Percentiles rank a stretch among this genome's conserved stretches.
phyloP scores from a whole-genome alignment of 2,888 invertebrate species.

The Sericinus montela region DNA sequence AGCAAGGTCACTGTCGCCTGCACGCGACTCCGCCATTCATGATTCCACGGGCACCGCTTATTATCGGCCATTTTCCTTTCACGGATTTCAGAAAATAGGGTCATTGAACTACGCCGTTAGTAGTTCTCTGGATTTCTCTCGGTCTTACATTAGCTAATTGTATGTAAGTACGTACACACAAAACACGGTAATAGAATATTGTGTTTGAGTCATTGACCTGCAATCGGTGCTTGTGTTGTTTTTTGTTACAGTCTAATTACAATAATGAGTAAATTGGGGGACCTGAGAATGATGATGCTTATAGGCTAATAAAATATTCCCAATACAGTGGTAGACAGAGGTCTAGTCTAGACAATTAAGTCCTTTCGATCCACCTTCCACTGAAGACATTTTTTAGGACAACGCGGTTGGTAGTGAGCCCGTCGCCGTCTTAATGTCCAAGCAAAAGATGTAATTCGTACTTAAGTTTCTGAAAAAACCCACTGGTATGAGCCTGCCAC shows the following conservation, averaged over 20 bases:
- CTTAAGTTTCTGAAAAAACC: too few relatives aligned
- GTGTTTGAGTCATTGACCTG: not conserved
- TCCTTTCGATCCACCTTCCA: too few relatives aligned
- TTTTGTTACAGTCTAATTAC: not conserved
- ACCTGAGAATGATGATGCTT: too few relatives aligned
- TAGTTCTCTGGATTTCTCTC: slow-evolving; percentile 5
- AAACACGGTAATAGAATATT: not conserved
- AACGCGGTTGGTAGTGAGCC: too few relatives aligned
- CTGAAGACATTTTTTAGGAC: too few relatives aligned
- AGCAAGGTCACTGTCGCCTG: slow-evolving; percentile 20
- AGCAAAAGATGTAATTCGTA: too few relatives aligned
- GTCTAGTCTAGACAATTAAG: too few relatives aligned
- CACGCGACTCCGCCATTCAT: slow-evolving; percentile 19
- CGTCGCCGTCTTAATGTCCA: too few relatives aligned
- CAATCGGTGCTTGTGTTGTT: not conserved
- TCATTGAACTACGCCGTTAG: slow-evolving; percentile 3
- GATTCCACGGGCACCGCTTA: slow-evolving; percentile 14
- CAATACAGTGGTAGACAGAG: too few relatives aligned
- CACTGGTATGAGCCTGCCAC: too few relatives aligned
- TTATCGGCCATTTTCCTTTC: slow-evolving; percentile 14
- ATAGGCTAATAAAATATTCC: too few relatives aligned
- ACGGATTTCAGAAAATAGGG: slow-evolving; percentile 6
- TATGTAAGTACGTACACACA: not conserved
- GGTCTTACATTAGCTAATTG: not conserved
- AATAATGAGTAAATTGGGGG: not conserved